These are phyloP conservation scores for Drosophila aff. DNA, from an alignment of 1,140 invertebrate species.

Conservation along the genomic window DNA sequence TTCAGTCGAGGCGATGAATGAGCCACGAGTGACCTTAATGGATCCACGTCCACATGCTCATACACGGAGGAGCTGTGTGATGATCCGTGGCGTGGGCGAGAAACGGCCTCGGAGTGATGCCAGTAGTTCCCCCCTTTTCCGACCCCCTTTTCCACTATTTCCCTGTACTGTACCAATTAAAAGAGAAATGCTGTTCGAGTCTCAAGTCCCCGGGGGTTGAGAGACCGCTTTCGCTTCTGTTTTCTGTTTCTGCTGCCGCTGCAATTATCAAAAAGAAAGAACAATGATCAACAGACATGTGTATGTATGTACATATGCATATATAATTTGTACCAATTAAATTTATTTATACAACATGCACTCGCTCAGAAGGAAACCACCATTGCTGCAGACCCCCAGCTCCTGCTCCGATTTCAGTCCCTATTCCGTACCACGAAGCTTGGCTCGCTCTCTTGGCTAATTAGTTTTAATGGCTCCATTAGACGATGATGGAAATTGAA, in stretches of 20 bases:
- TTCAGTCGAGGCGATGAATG: constrained; percentile 62
- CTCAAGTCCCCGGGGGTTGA: constrained; percentile 40
- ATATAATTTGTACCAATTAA: constrained; percentile 79
- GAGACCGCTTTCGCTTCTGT: constrained; percentile 43
- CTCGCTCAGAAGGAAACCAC: constrained; percentile 33
- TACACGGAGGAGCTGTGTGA: constrained; percentile 37
- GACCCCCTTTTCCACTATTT: constrained; percentile 19
- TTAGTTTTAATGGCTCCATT: constrained; percentile 56
- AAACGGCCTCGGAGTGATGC: constrained; percentile 39
- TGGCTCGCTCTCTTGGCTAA: constrained; percentile 43
- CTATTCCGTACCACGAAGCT: constrained; percentile 36
- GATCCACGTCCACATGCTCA: constrained; percentile 51
- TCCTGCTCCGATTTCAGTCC: constrained; percentile 42
- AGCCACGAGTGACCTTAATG: constrained; percentile 74
- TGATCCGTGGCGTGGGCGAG: constrained; percentile 47
- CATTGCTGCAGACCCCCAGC: neutral
- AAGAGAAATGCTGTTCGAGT: constrained; percentile 42
- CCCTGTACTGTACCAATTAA: constrained; percentile 61
- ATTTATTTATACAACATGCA: constrained; percentile 65
- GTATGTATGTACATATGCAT: constrained; percentile 33
- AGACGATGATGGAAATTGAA: constrained; percentile 50
- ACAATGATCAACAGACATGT: constrained; percentile 40
- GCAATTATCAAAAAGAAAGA: constrained; percentile 64
- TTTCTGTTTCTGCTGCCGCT: constrained; percentile 52
- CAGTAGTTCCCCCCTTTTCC: constrained; percentile 1